phyloP scores from a whole-genome alignment of 1,140 invertebrate species.

The Aphaenogaster ashmeadi region DNA sequence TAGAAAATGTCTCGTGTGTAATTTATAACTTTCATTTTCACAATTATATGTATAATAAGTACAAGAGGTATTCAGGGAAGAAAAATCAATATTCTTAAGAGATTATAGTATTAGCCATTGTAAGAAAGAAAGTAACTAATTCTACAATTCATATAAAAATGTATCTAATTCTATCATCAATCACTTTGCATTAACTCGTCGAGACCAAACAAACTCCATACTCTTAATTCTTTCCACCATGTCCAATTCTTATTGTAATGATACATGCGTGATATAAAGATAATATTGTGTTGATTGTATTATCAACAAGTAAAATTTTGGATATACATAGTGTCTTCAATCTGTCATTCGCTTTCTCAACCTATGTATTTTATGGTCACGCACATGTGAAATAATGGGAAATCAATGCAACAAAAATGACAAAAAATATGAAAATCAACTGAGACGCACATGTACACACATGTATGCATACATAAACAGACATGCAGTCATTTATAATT shows the following conservation, averaged over 20 bases:
- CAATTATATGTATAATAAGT: not conserved
- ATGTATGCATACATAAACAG: too few species aligned
- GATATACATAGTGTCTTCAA: not conserved
- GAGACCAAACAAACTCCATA: not conserved
- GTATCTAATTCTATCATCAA: not conserved
- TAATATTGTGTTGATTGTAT: too few species aligned
- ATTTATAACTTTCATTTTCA: not conserved
- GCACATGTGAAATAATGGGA: too few species aligned
- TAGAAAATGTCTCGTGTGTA: not conserved
- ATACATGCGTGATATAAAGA: too few species aligned
- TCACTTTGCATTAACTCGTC: not conserved
- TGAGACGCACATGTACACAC: too few species aligned
- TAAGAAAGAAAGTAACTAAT: not conserved
- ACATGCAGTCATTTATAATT: not conserved
- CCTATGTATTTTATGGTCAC: too few species aligned
- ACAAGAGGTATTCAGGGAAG: not conserved
- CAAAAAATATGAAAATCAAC: too few species aligned
- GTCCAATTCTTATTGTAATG: too few species aligned
- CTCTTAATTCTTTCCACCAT: not conserved
- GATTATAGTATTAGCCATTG: not conserved
- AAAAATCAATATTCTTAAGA: not conserved
- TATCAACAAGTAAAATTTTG: not conserved
- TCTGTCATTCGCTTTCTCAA: too few species aligned
- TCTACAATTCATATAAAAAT: not conserved
- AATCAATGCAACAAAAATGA: too few species aligned